Evolutionary conservation across 1,140 invertebrate species (phyloP).

Genomic region (Bombus difficillimus): DNA sequence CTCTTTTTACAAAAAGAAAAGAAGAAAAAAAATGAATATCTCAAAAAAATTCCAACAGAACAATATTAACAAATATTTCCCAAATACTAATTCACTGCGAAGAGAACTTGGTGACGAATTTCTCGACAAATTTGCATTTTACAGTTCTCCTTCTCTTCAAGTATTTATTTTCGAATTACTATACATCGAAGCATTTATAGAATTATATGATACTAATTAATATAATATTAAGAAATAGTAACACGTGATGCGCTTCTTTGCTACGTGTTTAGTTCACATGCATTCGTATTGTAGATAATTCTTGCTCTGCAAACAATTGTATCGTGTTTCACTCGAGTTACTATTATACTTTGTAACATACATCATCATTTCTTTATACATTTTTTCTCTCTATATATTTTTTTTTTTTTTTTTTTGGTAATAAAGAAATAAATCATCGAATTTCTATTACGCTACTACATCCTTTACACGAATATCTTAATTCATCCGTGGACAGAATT

Average conservation of each 20-base stretch:
- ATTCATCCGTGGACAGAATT: conserved; percentile 22
- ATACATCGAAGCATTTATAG: conserved; percentile 10
- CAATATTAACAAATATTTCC: neutral
- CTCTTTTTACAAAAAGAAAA: neutral
- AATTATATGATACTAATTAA: neutral
- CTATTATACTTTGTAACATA: conserved; percentile 32
- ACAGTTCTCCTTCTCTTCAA: neutral
- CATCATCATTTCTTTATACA: neutral
- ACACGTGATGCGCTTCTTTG: conserved; percentile 17
- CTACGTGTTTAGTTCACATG: conserved; percentile 21
- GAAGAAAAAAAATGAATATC: neutral
- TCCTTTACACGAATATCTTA: conserved; percentile 2
- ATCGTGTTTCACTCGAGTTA: conserved; percentile 28
- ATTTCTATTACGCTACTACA: conserved; percentile 21
- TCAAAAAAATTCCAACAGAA: neutral
- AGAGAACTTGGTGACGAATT: conserved; percentile 27
- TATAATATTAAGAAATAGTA: neutral
- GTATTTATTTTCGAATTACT: neutral
- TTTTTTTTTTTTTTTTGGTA: conserved; percentile 17
- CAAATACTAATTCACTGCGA: neutral
- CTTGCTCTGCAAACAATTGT: conserved; percentile 36
- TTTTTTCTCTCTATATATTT: neutral
- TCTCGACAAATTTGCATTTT: conserved; percentile 15
- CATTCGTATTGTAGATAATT: conserved; percentile 20
- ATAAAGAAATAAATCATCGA: conserved; percentile 34